Conservation (phyloP, 2,888 invertebrate species). For the Troglohyphantes excavatus region DNA sequence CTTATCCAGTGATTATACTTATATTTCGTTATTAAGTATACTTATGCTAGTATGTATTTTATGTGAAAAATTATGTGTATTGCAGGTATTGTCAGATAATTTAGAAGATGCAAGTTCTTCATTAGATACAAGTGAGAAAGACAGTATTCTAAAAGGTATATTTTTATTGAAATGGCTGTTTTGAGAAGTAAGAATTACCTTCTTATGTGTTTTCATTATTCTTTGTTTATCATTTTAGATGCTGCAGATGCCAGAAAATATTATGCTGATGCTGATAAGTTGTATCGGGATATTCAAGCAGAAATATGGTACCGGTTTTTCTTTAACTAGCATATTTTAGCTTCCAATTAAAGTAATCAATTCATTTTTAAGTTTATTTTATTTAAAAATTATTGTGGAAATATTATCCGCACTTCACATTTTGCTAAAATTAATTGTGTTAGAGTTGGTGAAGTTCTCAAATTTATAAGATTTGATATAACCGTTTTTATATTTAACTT, state of each 20-base stretch:
- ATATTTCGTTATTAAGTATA: no score
- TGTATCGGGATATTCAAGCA: slow-evolving; percentile 65
- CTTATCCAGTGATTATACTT: no score
- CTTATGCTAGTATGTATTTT: no score
- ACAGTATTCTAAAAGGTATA: slow-evolving; percentile 61
- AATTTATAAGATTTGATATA: no score
- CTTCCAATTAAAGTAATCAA: no score
- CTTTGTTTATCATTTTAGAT: slow-evolving; percentile 13
- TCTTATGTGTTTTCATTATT: neutral
- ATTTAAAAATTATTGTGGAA: no score
- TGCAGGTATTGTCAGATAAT: neutral
- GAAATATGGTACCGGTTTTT: slow-evolving; percentile 70
- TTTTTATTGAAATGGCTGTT: neutral
- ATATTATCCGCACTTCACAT: no score
- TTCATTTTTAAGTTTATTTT: no score
- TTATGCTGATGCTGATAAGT: slow-evolving; percentile 71
- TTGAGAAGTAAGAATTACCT: neutral
- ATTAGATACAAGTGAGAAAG: slow-evolving; percentile 55
- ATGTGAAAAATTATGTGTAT: neutral
- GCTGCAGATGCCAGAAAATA: slow-evolving; percentile 69
- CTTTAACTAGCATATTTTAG: no score
- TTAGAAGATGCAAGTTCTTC: neutral
- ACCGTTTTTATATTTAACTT: no score
- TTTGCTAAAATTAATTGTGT: no score
- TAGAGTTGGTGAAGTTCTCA: no score